Percentiles rank a stretch among this genome's conserved stretches.
phyloP scores from a whole-genome alignment of 37 sponge, comb jelly and placozoan species.

The Hexactinellida sp. region DNA sequence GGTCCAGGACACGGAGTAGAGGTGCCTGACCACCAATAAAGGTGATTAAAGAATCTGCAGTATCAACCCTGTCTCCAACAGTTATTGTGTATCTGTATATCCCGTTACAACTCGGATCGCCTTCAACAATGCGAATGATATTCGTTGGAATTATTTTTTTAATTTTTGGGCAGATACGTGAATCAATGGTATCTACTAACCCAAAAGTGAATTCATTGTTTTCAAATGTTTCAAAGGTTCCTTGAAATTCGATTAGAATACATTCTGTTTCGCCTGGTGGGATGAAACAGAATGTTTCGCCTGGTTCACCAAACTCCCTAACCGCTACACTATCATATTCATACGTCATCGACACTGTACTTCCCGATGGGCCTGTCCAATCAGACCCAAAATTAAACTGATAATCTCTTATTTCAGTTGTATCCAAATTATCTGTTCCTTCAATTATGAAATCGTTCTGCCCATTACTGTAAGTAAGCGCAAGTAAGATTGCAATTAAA shows the following conservation, averaged over 20 bases:
- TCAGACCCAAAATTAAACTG: neutral
- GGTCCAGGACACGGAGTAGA: neutral
- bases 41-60: neutral
- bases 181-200: too few relatives aligned
- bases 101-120: neutral
- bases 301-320: neutral
- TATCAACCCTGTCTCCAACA: neutral
- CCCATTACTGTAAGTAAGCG: neutral
- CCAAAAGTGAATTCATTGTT: too few relatives aligned
- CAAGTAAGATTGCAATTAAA: neutral
- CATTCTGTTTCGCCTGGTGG: neutral
- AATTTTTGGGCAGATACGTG: neutral
- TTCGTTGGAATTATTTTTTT: neutral
- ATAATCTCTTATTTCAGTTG: neutral
- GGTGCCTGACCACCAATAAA: neutral
- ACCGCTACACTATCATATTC: neutral
- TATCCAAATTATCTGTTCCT: neutral
- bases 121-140: neutral
- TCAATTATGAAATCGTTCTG: neutral
- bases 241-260: neutral
- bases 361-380: neutral
- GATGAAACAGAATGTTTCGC: neutral
- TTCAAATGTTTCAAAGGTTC: too few relatives aligned
- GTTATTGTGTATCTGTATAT: neutral
- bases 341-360: neutral